These are phyloP conservation scores for Lamellibrachia luymesi DNA, from an alignment of 1,140 invertebrate species.

Conservation along the genomic window DNA sequence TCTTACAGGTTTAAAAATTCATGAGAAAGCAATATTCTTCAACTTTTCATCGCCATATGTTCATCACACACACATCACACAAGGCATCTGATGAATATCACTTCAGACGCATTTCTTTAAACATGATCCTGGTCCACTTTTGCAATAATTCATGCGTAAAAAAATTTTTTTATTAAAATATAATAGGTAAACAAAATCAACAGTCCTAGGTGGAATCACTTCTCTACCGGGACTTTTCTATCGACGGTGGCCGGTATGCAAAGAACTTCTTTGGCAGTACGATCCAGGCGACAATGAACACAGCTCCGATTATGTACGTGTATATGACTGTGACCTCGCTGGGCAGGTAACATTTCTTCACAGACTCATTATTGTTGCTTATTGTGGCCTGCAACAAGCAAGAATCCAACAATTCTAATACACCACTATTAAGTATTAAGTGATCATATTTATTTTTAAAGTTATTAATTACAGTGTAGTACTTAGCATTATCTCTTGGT, in stretches of 20 bases:
- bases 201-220: not conserved
- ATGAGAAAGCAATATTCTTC: not conserved
- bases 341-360: conserved; percentile 73
- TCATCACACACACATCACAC: not conserved
- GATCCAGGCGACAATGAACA: conserved; percentile 16
- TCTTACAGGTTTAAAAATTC: not conserved
- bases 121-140: not conserved
- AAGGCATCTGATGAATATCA: not conserved
- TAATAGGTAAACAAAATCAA: not conserved
- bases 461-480: too few species aligned
- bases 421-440: not conserved
- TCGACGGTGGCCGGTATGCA: not conserved
- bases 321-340: conserved; percentile 64
- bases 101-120: not conserved
- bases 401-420: conserved; percentile 32
- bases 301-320: conserved; percentile 42
- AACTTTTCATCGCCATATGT: not conserved
- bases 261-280: not conserved
- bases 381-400: conserved; percentile 64
- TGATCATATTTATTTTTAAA: too few species aligned
- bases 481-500: too few species aligned
- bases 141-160: not conserved
- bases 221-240: not conserved
- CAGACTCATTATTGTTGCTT: conserved; percentile 66
- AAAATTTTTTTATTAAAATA: not conserved